A percentile compares a stretch with the other conserved stretches of the same genome.
These are phyloP conservation scores for Cossypha dichroa DNA, from an alignment of 2,797 vertebrate genomes.

Conservation along the genomic window DNA sequence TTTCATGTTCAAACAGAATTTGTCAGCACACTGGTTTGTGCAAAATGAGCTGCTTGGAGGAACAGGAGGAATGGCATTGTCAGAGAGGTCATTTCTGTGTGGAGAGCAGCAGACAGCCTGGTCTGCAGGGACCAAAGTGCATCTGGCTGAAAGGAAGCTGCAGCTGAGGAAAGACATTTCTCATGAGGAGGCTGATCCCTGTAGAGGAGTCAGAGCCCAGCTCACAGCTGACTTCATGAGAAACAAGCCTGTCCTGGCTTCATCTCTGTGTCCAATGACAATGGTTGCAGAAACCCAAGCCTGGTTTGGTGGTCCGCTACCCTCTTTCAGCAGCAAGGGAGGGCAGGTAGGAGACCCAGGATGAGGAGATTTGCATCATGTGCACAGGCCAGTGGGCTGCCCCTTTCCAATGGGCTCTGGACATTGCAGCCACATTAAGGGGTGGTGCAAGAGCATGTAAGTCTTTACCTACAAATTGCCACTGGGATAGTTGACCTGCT, in stretches of 20 bases:
- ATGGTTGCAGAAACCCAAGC: background rate
- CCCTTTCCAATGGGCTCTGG: background rate
- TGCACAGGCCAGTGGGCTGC: background rate
- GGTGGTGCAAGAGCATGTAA: background rate
- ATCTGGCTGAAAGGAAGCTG: background rate
- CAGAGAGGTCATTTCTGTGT: background rate
- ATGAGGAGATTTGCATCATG: background rate
- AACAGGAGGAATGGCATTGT: background rate
- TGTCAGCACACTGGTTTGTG: background rate
- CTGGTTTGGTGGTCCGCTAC: background rate
- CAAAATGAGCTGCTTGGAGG: background rate
- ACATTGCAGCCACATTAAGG: background rate
- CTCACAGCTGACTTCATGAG: background rate
- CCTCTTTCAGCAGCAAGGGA: background rate
- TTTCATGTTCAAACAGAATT: slow-evolving; percentile 5
- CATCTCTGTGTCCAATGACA: background rate
- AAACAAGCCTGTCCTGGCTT: background rate
- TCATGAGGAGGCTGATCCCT: background rate
- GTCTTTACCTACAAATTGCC: background rate
- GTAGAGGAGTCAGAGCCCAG: background rate
- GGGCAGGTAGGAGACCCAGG: background rate
- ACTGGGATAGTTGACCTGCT: background rate
- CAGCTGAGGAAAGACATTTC: background rate
- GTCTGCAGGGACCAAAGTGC: background rate
- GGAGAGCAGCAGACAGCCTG: background rate